phyloP scores from a whole-genome alignment of 2,888 invertebrate genomes.

The Lasioglossum villosulum region DNA sequence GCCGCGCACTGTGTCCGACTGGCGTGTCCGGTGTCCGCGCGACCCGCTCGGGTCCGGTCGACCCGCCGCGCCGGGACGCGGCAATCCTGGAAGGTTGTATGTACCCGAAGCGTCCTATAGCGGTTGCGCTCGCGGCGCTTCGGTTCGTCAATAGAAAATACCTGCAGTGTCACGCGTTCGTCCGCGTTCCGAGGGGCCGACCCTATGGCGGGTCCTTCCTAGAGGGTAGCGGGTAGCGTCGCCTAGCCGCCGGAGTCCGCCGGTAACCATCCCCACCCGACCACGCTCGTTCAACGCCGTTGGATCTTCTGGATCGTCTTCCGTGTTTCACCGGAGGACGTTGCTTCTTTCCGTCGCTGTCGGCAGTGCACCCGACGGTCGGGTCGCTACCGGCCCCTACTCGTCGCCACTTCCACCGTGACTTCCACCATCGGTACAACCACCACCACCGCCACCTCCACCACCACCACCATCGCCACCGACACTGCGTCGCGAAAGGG shows the following conservation, averaged over 20 bases:
- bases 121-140: slow-evolving; percentile 21
- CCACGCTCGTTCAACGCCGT: background rate
- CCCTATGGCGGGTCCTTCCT: slow-evolving; percentile 65
- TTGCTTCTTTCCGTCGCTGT: background rate
- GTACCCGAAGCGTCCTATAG: slow-evolving; percentile 26
- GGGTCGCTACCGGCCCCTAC: background rate
- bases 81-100: slow-evolving; percentile 26
- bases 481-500: slow-evolving; percentile 30
- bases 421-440: slow-evolving; percentile 52
- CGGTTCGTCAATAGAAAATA: slow-evolving; percentile 55
- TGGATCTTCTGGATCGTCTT: background rate
- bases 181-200: background rate
- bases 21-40: background rate
- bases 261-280: background rate
- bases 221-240: slow-evolving; percentile 35
- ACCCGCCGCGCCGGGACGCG: background rate
- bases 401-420: slow-evolving; percentile 10
- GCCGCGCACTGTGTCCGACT: background rate
- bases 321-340: background rate
- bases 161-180: slow-evolving; percentile 50
- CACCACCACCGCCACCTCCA: slow-evolving; percentile 36
- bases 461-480: slow-evolving; percentile 46
- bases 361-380: background rate
- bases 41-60: background rate
- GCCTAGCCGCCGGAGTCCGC: slow-evolving; percentile 3